These are phyloP conservation scores for Discoglossus pictus DNA, from an alignment of 2,797 vertebrate species.

Conservation along the genomic window DNA sequence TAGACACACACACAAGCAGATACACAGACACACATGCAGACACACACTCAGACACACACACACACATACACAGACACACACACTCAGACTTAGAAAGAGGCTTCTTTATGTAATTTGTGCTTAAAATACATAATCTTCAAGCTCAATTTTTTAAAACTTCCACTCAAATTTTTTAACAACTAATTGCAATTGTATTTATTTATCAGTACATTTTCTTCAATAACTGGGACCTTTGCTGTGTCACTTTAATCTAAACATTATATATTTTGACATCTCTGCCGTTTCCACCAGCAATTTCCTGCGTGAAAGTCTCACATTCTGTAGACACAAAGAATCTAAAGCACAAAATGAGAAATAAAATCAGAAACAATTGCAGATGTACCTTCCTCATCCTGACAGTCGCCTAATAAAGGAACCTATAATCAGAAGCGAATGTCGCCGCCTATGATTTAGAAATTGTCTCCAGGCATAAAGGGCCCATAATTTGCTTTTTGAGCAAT, in stretches of 20 bases:
- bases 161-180: no score
- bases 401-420: slow-evolving; percentile 41
- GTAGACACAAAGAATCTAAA: slow-evolving; percentile 37
- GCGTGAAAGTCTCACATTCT: slow-evolving; percentile 13
- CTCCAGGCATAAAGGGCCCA: slow-evolving; percentile 36
- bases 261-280: no score
- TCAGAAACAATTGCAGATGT: slow-evolving; percentile 12
- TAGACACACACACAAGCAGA: no score
- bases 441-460: slow-evolving; percentile 47
- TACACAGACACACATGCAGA: no score
- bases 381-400: slow-evolving; percentile 42
- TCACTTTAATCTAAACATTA: no score
- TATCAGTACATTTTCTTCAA: no score
- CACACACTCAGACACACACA: no score
- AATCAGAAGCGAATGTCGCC: slow-evolving; percentile 35
- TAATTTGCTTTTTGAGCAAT: slow-evolving; percentile 51
- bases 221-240: no score
- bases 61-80: no score
- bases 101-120: background rate
- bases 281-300: no score
- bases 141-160: background rate
- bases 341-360: slow-evolving; percentile 25
- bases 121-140: background rate
- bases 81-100: no score
- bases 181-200: no score